Evolutionary conservation across 2,888 invertebrate species (phyloP), one percentile per base, ranked within the genome.

Genomic region (Malthinus flaveolus): DNA sequence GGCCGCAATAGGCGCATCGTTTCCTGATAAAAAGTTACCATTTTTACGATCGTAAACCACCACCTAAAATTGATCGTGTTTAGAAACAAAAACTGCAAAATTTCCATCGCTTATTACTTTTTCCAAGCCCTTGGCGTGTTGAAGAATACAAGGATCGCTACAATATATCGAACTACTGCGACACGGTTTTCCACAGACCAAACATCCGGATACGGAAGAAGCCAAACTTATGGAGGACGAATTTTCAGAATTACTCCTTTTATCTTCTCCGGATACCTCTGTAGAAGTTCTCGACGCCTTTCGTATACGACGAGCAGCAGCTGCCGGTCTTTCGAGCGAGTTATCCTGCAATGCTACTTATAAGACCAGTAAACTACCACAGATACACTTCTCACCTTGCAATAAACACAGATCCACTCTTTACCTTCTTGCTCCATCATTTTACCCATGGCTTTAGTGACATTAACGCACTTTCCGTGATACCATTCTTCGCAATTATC

Each of bases 401-500:
- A 95, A 73, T 90, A 90, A 0, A 93, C 89, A 76, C 95, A 95
- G 60, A 89, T 86, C 95, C 95, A 95, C 73, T 93, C 93, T 62
- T 88, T 85, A 7, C 93, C 91, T 66, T 90, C 87, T 51, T 88
- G 85, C 76, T 97, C 96, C 92, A 97, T 95, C 79, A 93, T 90
- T 71, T 91, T 87, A 52, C 93, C 94, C 89, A 93, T 91, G 0
- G 89, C 87, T 81, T 93, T 90, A 12, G 94, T 94, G 39, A 97
- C 91, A 69, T 92, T 93, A 9, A 97, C 96, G 80, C 97, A 97
- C 73, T 91, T 93, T n/a, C 97, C 97, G 75, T 97, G 97, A 76
- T 94, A 97, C 97, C 97, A 97, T 75, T 97, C 95, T 75, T 95
- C 93, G 76, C 97, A 97, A 9, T 87, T 85, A 78, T 97, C 97